Conservation (phyloP, 2,113 vertebrate species). For the Catharus fuscescens region DNA sequence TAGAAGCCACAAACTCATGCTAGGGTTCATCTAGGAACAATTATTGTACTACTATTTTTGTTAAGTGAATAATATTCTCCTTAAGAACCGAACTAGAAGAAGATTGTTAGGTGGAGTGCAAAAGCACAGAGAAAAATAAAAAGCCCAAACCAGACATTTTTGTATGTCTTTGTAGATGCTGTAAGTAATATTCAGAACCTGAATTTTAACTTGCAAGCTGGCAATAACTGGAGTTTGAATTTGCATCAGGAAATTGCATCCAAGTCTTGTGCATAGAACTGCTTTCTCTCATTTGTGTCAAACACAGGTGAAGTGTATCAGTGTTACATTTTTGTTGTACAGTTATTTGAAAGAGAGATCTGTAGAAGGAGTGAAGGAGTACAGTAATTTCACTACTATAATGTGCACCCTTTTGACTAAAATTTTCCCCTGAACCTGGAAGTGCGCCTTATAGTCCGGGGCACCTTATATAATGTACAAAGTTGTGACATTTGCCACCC, state of each 20-base stretch:
- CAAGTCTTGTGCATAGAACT: not conserved
- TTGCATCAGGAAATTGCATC: constrained; percentile 24
- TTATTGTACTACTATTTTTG: not conserved
- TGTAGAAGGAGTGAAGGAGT: not conserved
- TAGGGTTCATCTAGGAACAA: not conserved
- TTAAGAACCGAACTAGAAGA: not conserved
- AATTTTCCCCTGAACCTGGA: too few relatives aligned
- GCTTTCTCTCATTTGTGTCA: constrained; percentile 28
- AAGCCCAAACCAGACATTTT: not conserved
- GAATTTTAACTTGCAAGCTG: not conserved
- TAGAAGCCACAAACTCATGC: not conserved
- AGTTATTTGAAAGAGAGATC: not conserved
- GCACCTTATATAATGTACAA: too few relatives aligned
- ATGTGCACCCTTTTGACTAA: too few relatives aligned
- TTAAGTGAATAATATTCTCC: not conserved
- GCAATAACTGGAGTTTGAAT: not conserved
- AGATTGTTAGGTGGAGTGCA: not conserved
- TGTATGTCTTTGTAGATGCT: not conserved
- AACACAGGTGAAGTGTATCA: not conserved
- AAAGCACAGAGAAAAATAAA: not conserved
- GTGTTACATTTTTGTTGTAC: not conserved
- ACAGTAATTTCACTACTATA: too few relatives aligned
- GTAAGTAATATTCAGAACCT: not conserved
- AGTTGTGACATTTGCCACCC: too few relatives aligned
- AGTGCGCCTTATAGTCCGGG: too few relatives aligned